These are phyloP conservation scores for Nothocercus julius DNA, from an alignment of 2,113 vertebrate genomes.

Conservation along the genomic window DNA sequence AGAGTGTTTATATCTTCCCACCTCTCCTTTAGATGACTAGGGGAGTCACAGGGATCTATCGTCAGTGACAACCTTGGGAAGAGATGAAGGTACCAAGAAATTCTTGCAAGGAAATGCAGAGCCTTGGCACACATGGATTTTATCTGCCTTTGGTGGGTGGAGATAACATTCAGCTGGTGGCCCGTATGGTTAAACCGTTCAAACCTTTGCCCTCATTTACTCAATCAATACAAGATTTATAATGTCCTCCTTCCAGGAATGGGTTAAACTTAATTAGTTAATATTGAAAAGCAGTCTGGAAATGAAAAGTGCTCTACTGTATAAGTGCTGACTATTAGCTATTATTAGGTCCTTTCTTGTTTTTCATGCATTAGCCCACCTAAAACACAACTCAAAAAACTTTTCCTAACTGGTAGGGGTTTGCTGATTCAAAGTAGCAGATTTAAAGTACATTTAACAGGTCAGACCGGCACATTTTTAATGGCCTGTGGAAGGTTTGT, in stretches of 20 bases:
- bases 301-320: constrained; percentile 6
- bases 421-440: not conserved
- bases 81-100: not conserved
- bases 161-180: not conserved
- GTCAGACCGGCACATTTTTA: not conserved
- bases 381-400: constrained; percentile 16
- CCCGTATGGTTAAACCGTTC: not conserved
- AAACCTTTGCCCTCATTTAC: not conserved
- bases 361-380: not conserved
- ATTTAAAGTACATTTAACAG: constrained; percentile 37
- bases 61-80: not conserved
- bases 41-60: not conserved
- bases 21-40: not conserved
- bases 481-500: not conserved
- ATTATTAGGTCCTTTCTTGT: not conserved
- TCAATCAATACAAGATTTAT: not conserved
- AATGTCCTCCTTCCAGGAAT: not conserved
- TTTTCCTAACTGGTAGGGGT: not conserved
- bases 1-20: not conserved
- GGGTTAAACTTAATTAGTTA: constrained; percentile 47
- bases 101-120: not conserved
- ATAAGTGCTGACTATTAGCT: not conserved
- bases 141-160: not conserved
- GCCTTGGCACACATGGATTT: not conserved
- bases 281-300: constrained; percentile 32